Conservation (phyloP, 1,140 invertebrate genomes). For the Atta texana region DNA sequence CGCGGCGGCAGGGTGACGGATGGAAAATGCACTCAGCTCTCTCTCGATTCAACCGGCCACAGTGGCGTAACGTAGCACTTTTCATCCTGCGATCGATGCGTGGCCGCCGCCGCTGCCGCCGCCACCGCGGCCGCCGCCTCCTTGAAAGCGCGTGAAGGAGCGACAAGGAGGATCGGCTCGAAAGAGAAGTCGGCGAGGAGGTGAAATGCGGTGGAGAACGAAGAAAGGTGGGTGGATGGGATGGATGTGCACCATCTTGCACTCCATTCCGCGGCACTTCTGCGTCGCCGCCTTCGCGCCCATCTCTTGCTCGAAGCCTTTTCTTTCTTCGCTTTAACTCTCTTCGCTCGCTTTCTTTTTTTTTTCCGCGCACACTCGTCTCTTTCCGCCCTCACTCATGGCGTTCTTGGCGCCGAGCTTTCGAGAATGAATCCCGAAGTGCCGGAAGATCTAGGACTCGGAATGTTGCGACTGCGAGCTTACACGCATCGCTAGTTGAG, state of each 20-base stretch:
- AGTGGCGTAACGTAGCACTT: conserved; percentile 51
- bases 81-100: conserved; percentile 58
- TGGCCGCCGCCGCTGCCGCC: background rate
- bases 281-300: conserved; percentile 66
- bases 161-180: conserved; percentile 9
- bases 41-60: conserved; percentile 51
- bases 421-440: conserved; percentile 57
- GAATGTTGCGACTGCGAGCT: conserved; percentile 62
- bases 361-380: background rate
- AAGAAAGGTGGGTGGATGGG: conserved; percentile 59
- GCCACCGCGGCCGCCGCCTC: background rate
- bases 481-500: conserved; percentile 66
- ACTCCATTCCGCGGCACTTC: conserved; percentile 72
- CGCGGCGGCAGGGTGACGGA: conserved; percentile 6
- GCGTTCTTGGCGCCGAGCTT: background rate
- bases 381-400: background rate
- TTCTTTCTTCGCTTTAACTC: conserved; percentile 62
- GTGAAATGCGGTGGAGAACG: background rate
- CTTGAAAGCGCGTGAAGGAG: conserved; percentile 32
- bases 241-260: conserved; percentile 71
- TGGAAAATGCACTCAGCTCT: conserved; percentile 52
- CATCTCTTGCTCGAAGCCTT: conserved; percentile 52
- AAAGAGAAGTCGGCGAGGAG: background rate
- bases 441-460: conserved; percentile 37
- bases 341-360: background rate